Evolutionary conservation across 1,140 invertebrate species (phyloP).

Genomic region (Drosophila persimilis): DNA sequence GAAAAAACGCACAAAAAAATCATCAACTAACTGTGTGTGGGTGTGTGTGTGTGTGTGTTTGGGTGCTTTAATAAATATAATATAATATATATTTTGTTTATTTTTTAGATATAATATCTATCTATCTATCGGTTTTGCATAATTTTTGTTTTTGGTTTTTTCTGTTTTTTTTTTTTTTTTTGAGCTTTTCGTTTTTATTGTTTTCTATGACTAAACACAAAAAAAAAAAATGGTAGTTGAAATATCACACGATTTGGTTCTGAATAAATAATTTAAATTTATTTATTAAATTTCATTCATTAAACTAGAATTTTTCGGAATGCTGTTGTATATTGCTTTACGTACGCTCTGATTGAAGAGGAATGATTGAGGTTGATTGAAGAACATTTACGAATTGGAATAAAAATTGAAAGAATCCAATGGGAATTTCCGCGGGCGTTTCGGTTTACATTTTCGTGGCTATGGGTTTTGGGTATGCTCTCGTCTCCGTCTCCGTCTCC

Average conservation of each 20-base stretch:
- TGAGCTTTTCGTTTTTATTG: slow-evolving; percentile 1
- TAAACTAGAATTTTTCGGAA: slow-evolving; percentile 57
- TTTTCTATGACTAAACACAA: slow-evolving; percentile 57
- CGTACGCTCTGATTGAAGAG: slow-evolving; percentile 7
- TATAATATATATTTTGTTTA: slow-evolving; percentile 19
- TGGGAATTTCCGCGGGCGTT: slow-evolving; percentile 19
- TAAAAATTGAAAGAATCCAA: slow-evolving; percentile 54
- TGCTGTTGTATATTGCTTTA: slow-evolving; percentile 21
- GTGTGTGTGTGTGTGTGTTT: slow-evolving; percentile 6
- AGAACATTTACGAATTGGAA: slow-evolving; percentile 61
- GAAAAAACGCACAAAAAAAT: slow-evolving; percentile 24
- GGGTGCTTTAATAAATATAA: slow-evolving; percentile 34
- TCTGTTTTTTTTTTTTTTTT: neutral
- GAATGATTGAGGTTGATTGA: slow-evolving; percentile 24
- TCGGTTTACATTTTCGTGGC: slow-evolving; percentile 63
- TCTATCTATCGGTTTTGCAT: slow-evolving; percentile 42
- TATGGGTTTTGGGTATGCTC: slow-evolving; percentile 20
- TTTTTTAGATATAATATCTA: slow-evolving; percentile 21
- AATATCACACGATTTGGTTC: slow-evolving; percentile 68
- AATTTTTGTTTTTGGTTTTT: slow-evolving; percentile 48
- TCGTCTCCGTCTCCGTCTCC: too few relatives aligned
- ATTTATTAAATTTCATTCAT: slow-evolving; percentile 27
- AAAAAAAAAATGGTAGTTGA: slow-evolving; percentile 34
- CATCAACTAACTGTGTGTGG: slow-evolving; percentile 18
- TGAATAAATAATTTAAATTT: slow-evolving; percentile 42